Base-by-base conservation (phyloP, 2,113 vertebrate species). In the Ondatra zibethicus region DNA sequence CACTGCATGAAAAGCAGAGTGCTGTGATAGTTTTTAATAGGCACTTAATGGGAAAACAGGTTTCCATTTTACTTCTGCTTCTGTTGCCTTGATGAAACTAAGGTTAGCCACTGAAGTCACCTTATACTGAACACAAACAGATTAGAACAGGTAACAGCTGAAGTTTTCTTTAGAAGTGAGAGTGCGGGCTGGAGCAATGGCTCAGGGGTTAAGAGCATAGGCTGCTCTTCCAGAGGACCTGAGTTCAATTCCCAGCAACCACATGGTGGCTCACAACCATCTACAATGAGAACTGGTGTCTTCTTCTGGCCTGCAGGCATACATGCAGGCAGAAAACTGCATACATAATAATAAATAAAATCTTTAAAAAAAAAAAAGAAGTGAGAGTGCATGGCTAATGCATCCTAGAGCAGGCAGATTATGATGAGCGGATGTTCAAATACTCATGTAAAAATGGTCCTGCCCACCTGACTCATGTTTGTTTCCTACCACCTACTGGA, bases 101-200 rank as follows among this genome's bases (percentile, higher is more conserved):
- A 65, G 31, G 42, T 39, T 23, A 50, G 70, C 16, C 45, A 92
- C 73, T 68, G 58, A 61, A 80, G 10, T 84, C 82, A 88, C 33
- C 58, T 47, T 50, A 70, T 8, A 78, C 1, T 31, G 42, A 76
- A 89, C 77, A 86, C 5, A 17, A 89, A 77, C 39, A 72, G 36
- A 75, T 58, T 47, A 87, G 12, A 70, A 89, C 31, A 92, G 66
- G 23, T 5, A 94, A 25, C 13, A 63, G 13, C 42, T 80, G 12
- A 65, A 65, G 13, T 86, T n/a, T 81, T 96, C 92, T 47, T 66
- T 47, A 91, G 66, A 95, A 78, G 89, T 45, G 14, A 68, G 88
- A 86, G 58, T n/a, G 81, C 0, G n/a, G n/a, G n/a, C n/a, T n/a
- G n/a, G n/a, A n/a, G n/a, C n/a, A n/a, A n/a, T n/a, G n/a, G n/a